These are phyloP conservation scores for Chironomus riparius DNA, from an alignment of 2,888 invertebrate genomes.

Conservation along the genomic window DNA sequence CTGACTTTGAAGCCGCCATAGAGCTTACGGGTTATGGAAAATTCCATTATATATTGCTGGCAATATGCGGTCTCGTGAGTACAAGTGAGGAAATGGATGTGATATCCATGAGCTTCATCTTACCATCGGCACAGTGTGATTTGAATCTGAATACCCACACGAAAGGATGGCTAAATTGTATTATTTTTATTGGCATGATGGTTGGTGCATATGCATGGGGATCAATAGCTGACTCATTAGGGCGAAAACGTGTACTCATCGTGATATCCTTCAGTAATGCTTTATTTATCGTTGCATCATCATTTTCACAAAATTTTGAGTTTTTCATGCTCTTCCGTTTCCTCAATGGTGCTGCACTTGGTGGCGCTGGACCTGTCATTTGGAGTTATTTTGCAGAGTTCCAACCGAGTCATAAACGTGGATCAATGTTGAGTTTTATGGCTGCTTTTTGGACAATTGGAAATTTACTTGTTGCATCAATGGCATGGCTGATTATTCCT, in stretches of 20 bases:
- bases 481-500: constrained; percentile 67
- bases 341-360: constrained; percentile 43
- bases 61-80: constrained; percentile 88
- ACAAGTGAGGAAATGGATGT: constrained; percentile 95
- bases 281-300: constrained; percentile 80
- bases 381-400: constrained; percentile 95
- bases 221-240: constrained; percentile 78
- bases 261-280: constrained; percentile 86
- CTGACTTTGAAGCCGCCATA: constrained; percentile 81
- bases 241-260: constrained; percentile 79
- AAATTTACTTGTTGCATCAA: constrained; percentile 81
- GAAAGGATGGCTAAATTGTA: constrained; percentile 72
- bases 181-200: constrained; percentile 88
- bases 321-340: constrained; percentile 62
- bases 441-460: constrained; percentile 94
- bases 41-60: constrained; percentile 81
- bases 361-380: constrained; percentile 85
- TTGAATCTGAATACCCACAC: constrained; percentile 74
- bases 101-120: constrained; percentile 89
- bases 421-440: constrained; percentile 88
- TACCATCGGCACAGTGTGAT: constrained; percentile 90
- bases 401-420: constrained; percentile 82
- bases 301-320: constrained; percentile 80
- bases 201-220: constrained; percentile 90
- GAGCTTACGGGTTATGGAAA: constrained; percentile 62